phyloP scores from a whole-genome alignment of 2,888 invertebrate species.

The Drosophila mulleri region DNA sequence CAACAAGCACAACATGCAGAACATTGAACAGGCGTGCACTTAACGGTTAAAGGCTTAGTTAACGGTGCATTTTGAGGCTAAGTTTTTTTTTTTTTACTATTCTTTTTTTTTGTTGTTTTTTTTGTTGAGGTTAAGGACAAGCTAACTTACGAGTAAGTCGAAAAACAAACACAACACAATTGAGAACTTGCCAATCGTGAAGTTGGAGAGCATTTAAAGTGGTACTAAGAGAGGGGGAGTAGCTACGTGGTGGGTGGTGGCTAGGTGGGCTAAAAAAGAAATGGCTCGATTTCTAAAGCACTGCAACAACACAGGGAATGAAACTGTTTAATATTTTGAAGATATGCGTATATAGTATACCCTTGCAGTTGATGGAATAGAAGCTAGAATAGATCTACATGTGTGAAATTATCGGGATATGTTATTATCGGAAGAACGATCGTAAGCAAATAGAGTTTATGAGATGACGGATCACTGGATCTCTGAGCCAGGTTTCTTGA shows the following conservation, averaged over 20 bases:
- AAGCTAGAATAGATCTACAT: no score
- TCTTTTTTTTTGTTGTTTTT: conserved; percentile 2
- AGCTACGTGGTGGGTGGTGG: conserved; percentile 60
- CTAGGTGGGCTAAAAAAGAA: conserved; percentile 71
- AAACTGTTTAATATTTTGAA: conserved; percentile 14
- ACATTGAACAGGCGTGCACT: conserved; percentile 43
- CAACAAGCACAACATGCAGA: conserved; percentile 31
- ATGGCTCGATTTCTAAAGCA: conserved; percentile 46
- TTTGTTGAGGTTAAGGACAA: conserved; percentile 12
- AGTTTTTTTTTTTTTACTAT: neutral
- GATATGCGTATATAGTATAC: neutral
- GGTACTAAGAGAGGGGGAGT: conserved; percentile 55
- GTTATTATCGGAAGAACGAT: no score
- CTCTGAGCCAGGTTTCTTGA: no score
- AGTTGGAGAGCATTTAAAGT: conserved; percentile 62
- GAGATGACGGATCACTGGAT: no score
- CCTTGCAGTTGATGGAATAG: neutral
- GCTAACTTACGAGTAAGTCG: conserved; percentile 39
- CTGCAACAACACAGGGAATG: conserved; percentile 30
- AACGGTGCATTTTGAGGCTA: conserved; percentile 20
- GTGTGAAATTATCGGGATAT: no score
- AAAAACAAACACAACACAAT: conserved; percentile 64
- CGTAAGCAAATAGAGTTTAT: no score
- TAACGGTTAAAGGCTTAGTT: conserved; percentile 26
- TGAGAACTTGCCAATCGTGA: conserved; percentile 76